phyloP scores from a whole-genome alignment of 1,140 invertebrate genomes.

The Philopotamus ludificatus region DNA sequence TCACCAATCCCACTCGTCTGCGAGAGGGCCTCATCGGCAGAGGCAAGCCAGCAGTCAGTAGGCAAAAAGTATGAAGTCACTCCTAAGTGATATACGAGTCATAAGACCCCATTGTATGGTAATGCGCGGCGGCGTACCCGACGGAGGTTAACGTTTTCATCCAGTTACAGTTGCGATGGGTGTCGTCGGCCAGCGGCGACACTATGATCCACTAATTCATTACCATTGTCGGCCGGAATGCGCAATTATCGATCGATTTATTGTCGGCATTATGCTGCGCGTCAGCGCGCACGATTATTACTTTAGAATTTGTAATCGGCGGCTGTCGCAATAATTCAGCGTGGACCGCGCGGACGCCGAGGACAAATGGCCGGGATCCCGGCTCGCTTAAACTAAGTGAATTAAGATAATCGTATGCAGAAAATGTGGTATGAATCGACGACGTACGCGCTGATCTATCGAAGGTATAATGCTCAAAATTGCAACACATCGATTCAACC shows the following conservation, averaged over 20 bases:
- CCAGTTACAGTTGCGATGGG: constrained; percentile 34
- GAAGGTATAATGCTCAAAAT: too few relatives aligned
- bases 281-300: too few relatives aligned
- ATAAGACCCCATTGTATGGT: constrained; percentile 40
- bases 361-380: too few relatives aligned
- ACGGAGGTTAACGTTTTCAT: constrained; percentile 38
- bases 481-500: too few relatives aligned
- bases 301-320: too few relatives aligned
- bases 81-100: constrained; percentile 40
- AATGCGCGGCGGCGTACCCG: constrained; percentile 27
- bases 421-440: too few relatives aligned
- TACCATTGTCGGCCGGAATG: neutral
- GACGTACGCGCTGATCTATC: too few relatives aligned
- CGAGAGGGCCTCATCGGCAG: constrained; percentile 2
- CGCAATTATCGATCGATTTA: neutral
- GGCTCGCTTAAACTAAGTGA: too few relatives aligned
- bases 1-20: neutral
- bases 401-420: too few relatives aligned
- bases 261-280: neutral
- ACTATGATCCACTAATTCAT: constrained; percentile 6
- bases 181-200: constrained; percentile 6
- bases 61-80: constrained; percentile 39
- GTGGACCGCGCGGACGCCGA: too few relatives aligned
- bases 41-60: constrained; percentile 32
- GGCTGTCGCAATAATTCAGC: too few relatives aligned